Conservation (phyloP, 2,888 invertebrate genomes). For the Tipula vernalis region DNA sequence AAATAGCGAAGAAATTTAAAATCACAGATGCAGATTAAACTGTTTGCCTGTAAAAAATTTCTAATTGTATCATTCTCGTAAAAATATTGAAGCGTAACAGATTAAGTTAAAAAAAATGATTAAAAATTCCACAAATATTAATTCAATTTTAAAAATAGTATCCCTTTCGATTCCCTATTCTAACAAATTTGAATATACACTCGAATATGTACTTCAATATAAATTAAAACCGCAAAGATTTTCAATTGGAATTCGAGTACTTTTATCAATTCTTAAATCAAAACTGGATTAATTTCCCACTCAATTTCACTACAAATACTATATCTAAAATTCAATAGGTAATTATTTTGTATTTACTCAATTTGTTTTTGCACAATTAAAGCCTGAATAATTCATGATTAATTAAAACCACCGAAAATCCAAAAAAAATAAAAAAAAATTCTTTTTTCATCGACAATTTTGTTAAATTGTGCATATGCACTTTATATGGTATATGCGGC, state of each 20-base stretch:
- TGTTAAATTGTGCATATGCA: constrained; percentile 4
- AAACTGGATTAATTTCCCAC: neutral
- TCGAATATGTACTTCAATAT: neutral
- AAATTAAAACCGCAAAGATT: neutral
- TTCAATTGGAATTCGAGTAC: neutral
- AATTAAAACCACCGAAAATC: neutral
- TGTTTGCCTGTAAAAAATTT: no score
- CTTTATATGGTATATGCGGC: neutral
- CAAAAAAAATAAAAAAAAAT: neutral
- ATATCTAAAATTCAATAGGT: neutral
- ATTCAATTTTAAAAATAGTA: neutral
- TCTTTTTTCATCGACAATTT: neutral
- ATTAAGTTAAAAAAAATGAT: neutral
- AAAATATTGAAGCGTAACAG: neutral
- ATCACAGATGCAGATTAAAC: no score
- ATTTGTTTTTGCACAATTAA: neutral
- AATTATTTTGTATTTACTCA: neutral
- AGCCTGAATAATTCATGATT: neutral
- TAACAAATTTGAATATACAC: neutral
- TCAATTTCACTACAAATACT: neutral
- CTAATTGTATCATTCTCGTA: neutral
- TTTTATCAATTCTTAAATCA: neutral
- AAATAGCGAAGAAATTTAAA: no score
- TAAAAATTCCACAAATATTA: neutral
- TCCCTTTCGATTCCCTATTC: neutral